Base-by-base conservation (phyloP, 2,888 invertebrate species). In the Drosophila seclusa region DNA sequence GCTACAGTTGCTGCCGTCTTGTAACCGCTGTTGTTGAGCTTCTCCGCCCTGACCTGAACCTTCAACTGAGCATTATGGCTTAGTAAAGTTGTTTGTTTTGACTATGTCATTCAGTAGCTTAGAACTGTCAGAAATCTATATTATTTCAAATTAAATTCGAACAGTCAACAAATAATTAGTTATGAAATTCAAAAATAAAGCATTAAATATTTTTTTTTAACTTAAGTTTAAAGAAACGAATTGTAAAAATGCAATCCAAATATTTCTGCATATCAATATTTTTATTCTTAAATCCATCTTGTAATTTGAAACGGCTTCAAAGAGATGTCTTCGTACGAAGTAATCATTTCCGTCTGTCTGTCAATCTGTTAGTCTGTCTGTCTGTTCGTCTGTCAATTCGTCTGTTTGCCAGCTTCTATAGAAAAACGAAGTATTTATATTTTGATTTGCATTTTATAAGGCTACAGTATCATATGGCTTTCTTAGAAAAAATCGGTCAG, bases 1-100 rank as follows among this genome's bases (percentile, higher is more conserved):
- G 29, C 27, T 77, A 49, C 50, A 48, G 57, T 34, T 64, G 59
- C 69, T 67, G 69, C 64, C 73, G 68, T 82, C 72, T 80, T 83
- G 82, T 82, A 59, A 38, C 58, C 38, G 59, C 67, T 64, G 52
- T 60, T 74, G 64, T 64, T 59, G 24, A 58, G 53, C 68, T 54
- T 38, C 58, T 21, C 6, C 13, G 11, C 32, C 45, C 45, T 16
- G 49, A 32, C 48, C 48, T 62, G 53, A 42, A 29, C 27, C 34
- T 49, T 32, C n/a, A 24, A 18, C 16, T 10, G 50, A 38, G 61
- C 29, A 62, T 42, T 10, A 31, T 13, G 11, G 36, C 59, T 66
- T 27, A 42, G 45, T 27, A 10, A 42, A 36, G 29, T 10, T 10
- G 31, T 18, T 71, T 59, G 52, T 6, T 24, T 29, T 29, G 10